Percentiles rank a stretch among this genome's conserved stretches.
Evolutionary conservation across 2,113 vertebrate genomes (phyloP).

Genomic region (Condylura cristata): DNA sequence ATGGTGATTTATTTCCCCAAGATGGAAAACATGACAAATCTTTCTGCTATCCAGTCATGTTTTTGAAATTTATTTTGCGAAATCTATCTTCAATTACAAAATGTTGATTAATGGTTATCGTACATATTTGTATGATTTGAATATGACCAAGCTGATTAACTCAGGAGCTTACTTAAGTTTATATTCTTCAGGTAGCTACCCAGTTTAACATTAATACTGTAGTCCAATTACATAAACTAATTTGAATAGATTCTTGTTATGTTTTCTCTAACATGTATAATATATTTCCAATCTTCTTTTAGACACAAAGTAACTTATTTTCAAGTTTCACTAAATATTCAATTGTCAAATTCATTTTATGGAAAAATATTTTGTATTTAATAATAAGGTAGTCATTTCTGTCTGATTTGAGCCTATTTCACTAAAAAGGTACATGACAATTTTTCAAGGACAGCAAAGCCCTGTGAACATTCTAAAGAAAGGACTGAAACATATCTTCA

Average conservation of each 20-base stretch:
- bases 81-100: slow-evolving; percentile 46
- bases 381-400: neutral
- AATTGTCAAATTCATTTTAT: neutral
- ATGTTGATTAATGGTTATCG: slow-evolving; percentile 57
- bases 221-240: neutral
- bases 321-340: neutral
- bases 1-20: slow-evolving; percentile 71
- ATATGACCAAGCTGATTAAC: neutral
- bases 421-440: neutral
- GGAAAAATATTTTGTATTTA: neutral
- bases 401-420: neutral
- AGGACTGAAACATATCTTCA: neutral
- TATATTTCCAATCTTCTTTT: neutral
- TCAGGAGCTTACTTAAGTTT: neutral
- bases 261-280: neutral
- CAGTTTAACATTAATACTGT: neutral
- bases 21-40: slow-evolving; percentile 60
- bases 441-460: neutral
- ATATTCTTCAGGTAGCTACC: neutral
- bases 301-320: neutral
- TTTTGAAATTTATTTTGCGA: slow-evolving; percentile 68
- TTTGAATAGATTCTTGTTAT: neutral
- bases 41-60: slow-evolving; percentile 60
- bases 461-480: neutral
- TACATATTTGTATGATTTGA: slow-evolving; percentile 25